Evolutionary conservation across 2,113 vertebrate species (phyloP), one percentile per base, ranked within the genome.

Genomic region (Pterocles burchelli): DNA sequence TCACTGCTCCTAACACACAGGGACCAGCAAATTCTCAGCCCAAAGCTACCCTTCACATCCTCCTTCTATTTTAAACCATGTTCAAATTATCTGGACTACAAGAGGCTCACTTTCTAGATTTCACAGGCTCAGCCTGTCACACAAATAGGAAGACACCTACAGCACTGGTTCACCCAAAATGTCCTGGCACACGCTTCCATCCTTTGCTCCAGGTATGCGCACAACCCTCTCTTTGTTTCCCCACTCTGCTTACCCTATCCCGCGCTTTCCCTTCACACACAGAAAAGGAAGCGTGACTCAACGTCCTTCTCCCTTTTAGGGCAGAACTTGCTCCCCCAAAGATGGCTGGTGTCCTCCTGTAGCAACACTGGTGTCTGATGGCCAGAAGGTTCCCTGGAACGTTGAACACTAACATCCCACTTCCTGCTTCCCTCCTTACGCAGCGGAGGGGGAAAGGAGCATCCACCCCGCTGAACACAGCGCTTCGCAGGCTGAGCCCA

Each of bases 391-490:
- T 54, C 31, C 63, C 21, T 3, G 2, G 29, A 17, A 49, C 12
- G 9, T 0, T 2, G 36, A 49, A 52, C 0, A 0, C 20, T 21
- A 63, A n/a, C 24, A 6, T 6, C 4, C 2, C 28, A 7, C 7
- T 17, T 2, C 11, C 52, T 8, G 5, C 10, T 36, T 17, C 33
- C 25, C 58, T 41, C 31, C 1, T 7, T 21, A 48, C 52, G 13
- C 21, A 46, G 45, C 10, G 20, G 34, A 21, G 1, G 3, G 0
- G 7, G 54, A 22, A 36, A 28, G 31, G 43, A 26, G 3, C 48
- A 16, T 8, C 17, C 68, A 10, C 16, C 0, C 0, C 2, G 18
- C 58, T 17, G 34, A 45, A 26, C 36, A 11, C 1, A 2, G 36
- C 1, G 8, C 28, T 3, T 7, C 7, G 19, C 1, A 3, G 48